Percentiles rank a stretch among this genome's conserved stretches.
phyloP scores from a whole-genome alignment of 2,113 vertebrate genomes.

The Sinocyclocheilus grahami region DNA sequence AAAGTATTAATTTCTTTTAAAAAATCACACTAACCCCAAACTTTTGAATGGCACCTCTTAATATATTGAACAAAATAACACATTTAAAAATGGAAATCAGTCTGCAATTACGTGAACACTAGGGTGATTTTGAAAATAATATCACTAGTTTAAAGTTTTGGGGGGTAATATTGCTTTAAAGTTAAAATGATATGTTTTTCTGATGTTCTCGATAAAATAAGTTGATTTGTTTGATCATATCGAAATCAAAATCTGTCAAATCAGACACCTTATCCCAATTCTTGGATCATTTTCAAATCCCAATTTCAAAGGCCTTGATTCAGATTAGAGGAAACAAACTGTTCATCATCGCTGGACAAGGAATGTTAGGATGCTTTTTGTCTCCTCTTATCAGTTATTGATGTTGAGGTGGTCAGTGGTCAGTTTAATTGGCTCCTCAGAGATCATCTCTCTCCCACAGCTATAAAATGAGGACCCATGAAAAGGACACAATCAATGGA shows the following conservation, averaged over 20 bases:
- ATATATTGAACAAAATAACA: no score
- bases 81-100: not conserved
- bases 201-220: not conserved
- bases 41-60: no score
- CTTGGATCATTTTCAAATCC: not conserved
- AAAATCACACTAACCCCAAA: no score
- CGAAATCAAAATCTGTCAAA: not conserved
- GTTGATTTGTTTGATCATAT: not conserved
- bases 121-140: not conserved
- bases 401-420: conserved; percentile 34
- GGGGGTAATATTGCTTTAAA: not conserved
- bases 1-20: no score
- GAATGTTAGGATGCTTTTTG: not conserved
- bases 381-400: not conserved
- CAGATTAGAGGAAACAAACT: not conserved
- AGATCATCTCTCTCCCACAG: not conserved
- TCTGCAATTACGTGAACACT: not conserved
- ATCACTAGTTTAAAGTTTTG: not conserved
- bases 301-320: not conserved
- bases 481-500: not conserved
- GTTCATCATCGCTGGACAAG: not conserved
- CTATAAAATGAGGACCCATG: not conserved
- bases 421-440: conserved; percentile 60
- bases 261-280: not conserved
- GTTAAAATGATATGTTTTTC: not conserved